A percentile compares a stretch with the other conserved stretches of the same genome.
Conservation (phyloP, 2,888 invertebrate genomes). For the Aspidiotus rigidus region DNA sequence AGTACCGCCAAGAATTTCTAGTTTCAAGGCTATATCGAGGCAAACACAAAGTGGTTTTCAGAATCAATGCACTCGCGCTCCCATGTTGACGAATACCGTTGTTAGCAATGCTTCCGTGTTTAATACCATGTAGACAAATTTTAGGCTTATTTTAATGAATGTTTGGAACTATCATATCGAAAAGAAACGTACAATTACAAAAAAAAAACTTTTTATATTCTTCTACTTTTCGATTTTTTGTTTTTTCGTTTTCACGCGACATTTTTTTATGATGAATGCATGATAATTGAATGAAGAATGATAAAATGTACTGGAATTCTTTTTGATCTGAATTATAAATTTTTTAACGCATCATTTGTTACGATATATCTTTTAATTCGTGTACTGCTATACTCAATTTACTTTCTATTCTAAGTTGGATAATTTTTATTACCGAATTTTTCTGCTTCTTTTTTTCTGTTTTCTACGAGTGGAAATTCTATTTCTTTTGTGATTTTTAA, state of each 20-base stretch:
- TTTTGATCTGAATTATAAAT: neutral
- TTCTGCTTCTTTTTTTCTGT: constrained; percentile 22
- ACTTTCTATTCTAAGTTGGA: constrained; percentile 26
- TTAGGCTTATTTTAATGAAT: neutral
- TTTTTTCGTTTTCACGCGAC: neutral
- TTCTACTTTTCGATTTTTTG: constrained; percentile 8
- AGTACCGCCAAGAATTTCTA: constrained; percentile 42
- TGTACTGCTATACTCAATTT: constrained; percentile 23
- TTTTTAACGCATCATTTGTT: constrained; percentile 14
- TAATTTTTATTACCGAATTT: constrained; percentile 29
- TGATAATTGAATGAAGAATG: neutral
- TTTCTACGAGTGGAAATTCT: constrained; percentile 12
- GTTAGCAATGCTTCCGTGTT: constrained; percentile 59
- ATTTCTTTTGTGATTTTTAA: constrained; percentile 16
- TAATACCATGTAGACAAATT: constrained; percentile 67
- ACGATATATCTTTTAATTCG: constrained; percentile 4
- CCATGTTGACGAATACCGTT: neutral
- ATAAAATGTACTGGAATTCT: neutral
- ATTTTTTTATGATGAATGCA: neutral
- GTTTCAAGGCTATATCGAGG: constrained; percentile 39
- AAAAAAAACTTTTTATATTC: neutral
- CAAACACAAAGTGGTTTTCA: constrained; percentile 10
- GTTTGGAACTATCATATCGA: neutral
- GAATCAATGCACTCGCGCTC: constrained; percentile 6
- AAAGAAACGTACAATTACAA: too few relatives aligned